Percentiles rank a stretch among this genome's conserved stretches.
These are phyloP conservation scores for Trachelus iudaicus DNA, from an alignment of 2,888 invertebrate genomes.

Conservation along the genomic window DNA sequence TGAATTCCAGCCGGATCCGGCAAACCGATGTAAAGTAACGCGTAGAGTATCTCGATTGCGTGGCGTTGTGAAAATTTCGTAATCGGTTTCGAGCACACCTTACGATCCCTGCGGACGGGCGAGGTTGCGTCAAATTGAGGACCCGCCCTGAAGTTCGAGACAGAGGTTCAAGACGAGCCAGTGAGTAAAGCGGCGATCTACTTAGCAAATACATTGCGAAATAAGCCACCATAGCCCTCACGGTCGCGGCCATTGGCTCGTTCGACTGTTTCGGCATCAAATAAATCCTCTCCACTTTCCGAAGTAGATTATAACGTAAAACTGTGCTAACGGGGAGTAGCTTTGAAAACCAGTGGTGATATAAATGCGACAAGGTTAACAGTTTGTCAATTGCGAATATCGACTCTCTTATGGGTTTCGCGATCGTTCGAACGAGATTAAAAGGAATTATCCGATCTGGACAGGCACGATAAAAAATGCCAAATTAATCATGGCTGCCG, in stretches of 20 bases:
- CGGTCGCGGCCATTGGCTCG: neutral
- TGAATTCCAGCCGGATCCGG: neutral
- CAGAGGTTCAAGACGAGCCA: neutral
- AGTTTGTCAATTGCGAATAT: neutral
- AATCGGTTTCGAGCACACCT: neutral
- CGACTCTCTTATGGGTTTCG: neutral
- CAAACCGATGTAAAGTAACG: neutral
- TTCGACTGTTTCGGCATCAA: neutral
- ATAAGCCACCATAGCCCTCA: neutral
- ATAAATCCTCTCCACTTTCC: neutral
- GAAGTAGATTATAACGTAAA: neutral
- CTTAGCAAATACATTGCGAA: conserved; percentile 7
- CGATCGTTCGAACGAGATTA: neutral
- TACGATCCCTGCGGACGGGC: neutral
- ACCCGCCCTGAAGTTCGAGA: conserved; percentile 7
- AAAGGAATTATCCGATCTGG: neutral
- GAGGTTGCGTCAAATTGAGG: conserved; percentile 11
- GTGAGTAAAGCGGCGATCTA: conserved; percentile 4
- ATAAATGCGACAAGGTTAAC: neutral
- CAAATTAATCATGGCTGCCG: neutral
- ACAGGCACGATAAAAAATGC: neutral
- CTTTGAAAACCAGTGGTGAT: neutral
- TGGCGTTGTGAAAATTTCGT: neutral
- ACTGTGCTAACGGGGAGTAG: neutral
- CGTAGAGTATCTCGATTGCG: neutral